Base-by-base conservation (phyloP, 2,113 vertebrate species). In the Henicopernis longicauda region DNA sequence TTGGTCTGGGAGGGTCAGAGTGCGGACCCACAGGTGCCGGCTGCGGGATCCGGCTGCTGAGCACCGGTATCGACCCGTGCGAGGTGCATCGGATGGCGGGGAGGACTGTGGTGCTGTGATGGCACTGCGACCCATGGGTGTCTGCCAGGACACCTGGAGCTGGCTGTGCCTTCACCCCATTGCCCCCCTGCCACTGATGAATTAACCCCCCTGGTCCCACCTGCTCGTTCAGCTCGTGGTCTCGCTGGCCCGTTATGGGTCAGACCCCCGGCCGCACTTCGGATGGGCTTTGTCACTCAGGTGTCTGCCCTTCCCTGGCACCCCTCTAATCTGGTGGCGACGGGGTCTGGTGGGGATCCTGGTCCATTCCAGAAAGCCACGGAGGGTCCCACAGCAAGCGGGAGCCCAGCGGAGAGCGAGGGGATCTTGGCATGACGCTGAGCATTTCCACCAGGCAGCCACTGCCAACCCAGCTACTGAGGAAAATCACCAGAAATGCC, bases 101-200 rank as follows among this genome's bases (percentile, higher is more conserved):
- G 79, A 94, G 54, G 58, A 44, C 84, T n/a, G 94, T 72, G 57
- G 81, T 92, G 94, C 93, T 96, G 85, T 95, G 96, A 89, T 91
- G 6, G 3, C 9, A 22, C 81, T 82, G 82, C 1, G 4, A 92
- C 91, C 76, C 83, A 55, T 67, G 59, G 59, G 72, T 85, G 91
- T 96, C 96, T 88, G 85, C 62, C 34, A 80, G n/a, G 50, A 78
- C 21, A 89, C n/a, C 27, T 58, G 40, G 32, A 78, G 26, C 27
- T 3, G 1, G 15, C 23, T 58, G 29, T 74, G 29, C 59, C 63
- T 78, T 82, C 44, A 82, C 26, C 20, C 47, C 2, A 0, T 69
- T 49, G 44, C 18, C 18, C 32, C 34, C 18, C 63, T 82, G 27
- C 62, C 10, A 0, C 61, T 2, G 7, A 52, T 3, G 6, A 26